Base-by-base conservation (phyloP, 2,888 invertebrate species). In the Habroteleia sp. region DNA sequence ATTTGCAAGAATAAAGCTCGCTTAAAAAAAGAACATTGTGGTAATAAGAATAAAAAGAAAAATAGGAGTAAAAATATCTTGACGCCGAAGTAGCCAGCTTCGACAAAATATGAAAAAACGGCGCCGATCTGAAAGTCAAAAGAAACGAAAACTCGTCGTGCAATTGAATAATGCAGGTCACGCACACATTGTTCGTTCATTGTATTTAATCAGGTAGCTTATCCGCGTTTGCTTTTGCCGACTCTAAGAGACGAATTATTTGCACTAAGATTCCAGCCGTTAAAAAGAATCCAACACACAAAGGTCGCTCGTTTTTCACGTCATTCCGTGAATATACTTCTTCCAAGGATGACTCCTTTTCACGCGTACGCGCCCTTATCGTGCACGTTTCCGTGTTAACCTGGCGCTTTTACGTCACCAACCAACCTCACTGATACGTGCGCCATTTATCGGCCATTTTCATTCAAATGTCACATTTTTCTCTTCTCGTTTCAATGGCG, bases 311-410 rank as follows among this genome's bases (percentile, higher is more conserved):
- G 63, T 54, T 62, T 71, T 71, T 62, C 54, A 31, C 54, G 44
- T 42, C 46, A 71, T 33, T 54, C 69, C 52, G 20, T 39, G 60
- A 11, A 2, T 69, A 25, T 50, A 25, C 31, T 31, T 39, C 60
- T 63, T 14, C 27, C 71, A 63, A 63, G 62, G 71, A 63, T 62
- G 39, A 63, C 54, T 54, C 62, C 71, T 71, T 71, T 42, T 71
- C 46, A 44, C 39, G 41, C 46, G 6, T 46, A 42, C 7, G 48
- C 35, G 13, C 35, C 48, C 23, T 68, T 66, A 50, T 60, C 42
- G 6, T 16, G 20, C 35, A 17, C 41, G 44, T 71, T 71, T 71
- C 71, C 71, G 71, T 48, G 71, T 71, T 46, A 35, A 48, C 23
- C 6, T 39, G 23, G 48, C 33, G 50, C 58, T 50, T 68, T 50